Base-by-base conservation (phyloP, 2,797 vertebrate species). In the Acanthopagrus latus region DNA sequence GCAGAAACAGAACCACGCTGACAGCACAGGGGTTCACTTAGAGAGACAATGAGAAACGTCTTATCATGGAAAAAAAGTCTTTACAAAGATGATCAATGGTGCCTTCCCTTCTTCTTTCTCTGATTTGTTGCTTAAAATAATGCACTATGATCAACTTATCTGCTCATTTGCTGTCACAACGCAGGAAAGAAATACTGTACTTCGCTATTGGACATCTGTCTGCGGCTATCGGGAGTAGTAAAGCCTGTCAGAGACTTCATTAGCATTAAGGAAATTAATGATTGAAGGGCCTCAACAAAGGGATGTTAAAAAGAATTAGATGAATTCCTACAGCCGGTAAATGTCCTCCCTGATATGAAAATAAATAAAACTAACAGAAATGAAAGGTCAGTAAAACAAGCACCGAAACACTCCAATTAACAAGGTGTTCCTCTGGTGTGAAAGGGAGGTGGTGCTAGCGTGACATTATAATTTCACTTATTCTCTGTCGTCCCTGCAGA, bases 211-310 rank as follows among this genome's bases (percentile, higher is more conserved):
- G 78, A 74, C 85, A 82, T 83, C 84, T 84, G 80, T 92, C 84
- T 69, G 56, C 56, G 66, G 47, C 84, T 82, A 69, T 41, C 3
- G 27, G 48, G 82, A 78, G 67, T 55, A 65, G 60, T 77, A 46
- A 66, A 66, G 73, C 27, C 82, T 89, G 86, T 87, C 88, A 70
- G 64, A 56, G 80, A 78, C 76, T 78, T 90, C 85, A 91, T 89
- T 85, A 81, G 71, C 73, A 81, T 85, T 82, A 78, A 51, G 70
- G 70, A 83, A 86, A 82, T 81, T 16, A 82, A 81, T 89, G 86
- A 90, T 88, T 88, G 88, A 92, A 82, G 80, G 65, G 66, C 48
- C 44, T 75, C 71, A 58, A 64, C 47, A 29, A 71, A 4, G 17
- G 33, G 5, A 14, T 80, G 85, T 84, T 83, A 83, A 59, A 78